These are phyloP conservation scores for Delphinus delphis DNA, from an alignment of 2,113 vertebrate genomes.

Conservation along the genomic window DNA sequence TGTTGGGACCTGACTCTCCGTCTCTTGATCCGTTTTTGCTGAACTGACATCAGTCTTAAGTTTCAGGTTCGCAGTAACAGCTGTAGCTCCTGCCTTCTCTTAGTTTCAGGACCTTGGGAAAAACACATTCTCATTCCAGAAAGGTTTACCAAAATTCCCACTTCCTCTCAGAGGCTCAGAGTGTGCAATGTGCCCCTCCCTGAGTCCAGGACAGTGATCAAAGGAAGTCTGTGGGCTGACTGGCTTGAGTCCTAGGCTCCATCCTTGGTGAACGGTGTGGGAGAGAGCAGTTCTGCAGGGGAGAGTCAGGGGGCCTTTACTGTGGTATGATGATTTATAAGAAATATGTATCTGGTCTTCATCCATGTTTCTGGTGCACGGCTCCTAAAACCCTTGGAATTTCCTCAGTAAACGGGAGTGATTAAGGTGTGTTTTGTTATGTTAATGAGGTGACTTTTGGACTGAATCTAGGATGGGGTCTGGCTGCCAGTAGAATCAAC, in stretches of 20 bases:
- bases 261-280: no score
- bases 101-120: background rate
- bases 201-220: background rate
- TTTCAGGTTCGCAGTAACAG: accelerated
- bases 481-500: background rate
- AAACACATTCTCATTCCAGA: background rate
- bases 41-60: background rate
- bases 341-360: background rate
- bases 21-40: background rate
- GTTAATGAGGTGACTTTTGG: background rate
- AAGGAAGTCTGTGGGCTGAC: background rate
- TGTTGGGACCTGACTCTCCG: background rate
- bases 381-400: background rate
- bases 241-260: background rate
- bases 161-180: background rate
- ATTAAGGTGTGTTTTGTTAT: background rate
- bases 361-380: background rate
- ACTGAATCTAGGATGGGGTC: background rate
- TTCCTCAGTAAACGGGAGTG: background rate
- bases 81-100: background rate
- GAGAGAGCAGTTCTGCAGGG: background rate
- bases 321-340: background rate
- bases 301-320: background rate
- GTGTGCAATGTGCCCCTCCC: background rate
- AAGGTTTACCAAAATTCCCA: background rate